A percentile compares a stretch with the other conserved stretches of the same genome.
Conservation (phyloP, 2,113 vertebrate genomes). For the Seriola quinqueradiata region DNA sequence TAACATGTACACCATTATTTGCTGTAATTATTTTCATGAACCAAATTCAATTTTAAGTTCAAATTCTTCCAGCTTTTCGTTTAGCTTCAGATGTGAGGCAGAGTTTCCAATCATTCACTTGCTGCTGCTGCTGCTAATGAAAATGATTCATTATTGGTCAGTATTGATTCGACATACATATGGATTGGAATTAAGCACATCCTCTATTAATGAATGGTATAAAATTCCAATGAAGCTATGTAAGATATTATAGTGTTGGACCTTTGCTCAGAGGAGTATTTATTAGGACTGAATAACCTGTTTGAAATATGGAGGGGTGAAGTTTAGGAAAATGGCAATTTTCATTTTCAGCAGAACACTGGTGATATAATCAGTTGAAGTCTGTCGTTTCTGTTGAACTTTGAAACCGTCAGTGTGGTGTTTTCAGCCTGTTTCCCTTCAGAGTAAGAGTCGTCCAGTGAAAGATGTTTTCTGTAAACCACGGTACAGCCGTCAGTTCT, state of each 20-base stretch:
- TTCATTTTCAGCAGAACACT: not conserved
- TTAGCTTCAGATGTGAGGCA: not conserved
- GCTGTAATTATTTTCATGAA: not conserved
- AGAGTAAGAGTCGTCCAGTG: constrained; percentile 9
- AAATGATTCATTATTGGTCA: not conserved
- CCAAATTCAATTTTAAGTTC: not conserved
- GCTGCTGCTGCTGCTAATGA: not conserved
- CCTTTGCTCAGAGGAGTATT: constrained; percentile 12
- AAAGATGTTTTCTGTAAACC: constrained; percentile 54
- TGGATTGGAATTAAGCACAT: not conserved
- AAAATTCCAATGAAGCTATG: constrained; percentile 1
- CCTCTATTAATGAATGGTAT: constrained; percentile 2
- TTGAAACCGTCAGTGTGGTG: constrained; percentile 13
- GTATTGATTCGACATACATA: not conserved
- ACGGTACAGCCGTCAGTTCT: constrained; percentile 45
- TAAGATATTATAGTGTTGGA: not conserved
- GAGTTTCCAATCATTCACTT: constrained; percentile 5
- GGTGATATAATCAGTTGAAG: not conserved
- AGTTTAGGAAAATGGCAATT: constrained; percentile 14
- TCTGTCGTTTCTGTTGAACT: not conserved
- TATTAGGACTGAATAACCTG: not conserved
- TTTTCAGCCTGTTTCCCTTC: not conserved
- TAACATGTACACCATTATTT: not conserved
- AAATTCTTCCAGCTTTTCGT: constrained; percentile 19
- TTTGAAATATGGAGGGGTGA: not conserved